Conservation (phyloP, 2,797 vertebrate genomes). For the Gallinago nigripennis region DNA sequence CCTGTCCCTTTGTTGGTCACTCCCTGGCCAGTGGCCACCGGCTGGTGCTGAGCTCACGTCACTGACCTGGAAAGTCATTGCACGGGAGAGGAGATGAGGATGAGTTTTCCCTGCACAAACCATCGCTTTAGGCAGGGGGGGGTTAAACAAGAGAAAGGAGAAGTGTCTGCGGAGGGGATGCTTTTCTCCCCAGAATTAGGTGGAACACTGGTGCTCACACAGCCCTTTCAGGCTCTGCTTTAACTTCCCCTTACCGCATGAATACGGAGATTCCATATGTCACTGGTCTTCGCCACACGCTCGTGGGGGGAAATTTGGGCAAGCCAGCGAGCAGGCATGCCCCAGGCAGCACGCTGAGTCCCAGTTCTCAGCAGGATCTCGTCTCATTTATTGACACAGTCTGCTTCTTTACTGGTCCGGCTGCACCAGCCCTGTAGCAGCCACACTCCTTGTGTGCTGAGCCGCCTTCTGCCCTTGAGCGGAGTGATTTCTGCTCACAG, state of each 20-base stretch:
- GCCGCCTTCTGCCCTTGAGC: neutral
- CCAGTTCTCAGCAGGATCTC: neutral
- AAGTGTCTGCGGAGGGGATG: neutral
- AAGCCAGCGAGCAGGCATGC: neutral
- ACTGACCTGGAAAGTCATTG: neutral
- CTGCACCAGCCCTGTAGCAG: neutral
- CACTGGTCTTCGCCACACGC: neutral
- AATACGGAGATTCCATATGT: neutral
- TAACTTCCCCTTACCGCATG: neutral
- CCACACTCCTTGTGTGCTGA: neutral
- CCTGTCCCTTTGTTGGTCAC: neutral
- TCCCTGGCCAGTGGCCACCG: neutral
- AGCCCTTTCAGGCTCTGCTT: neutral
- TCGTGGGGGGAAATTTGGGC: neutral
- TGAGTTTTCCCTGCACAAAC: neutral
- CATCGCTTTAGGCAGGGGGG: neutral
- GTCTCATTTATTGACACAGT: neutral
- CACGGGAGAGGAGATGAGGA: rapidly evolving
- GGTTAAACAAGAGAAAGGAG: neutral
- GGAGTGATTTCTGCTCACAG: neutral
- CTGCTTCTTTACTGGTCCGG: neutral
- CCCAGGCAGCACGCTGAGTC: neutral
- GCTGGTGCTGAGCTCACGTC: neutral
- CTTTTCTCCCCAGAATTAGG: neutral
- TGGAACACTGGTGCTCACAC: neutral